phyloP scores from a whole-genome alignment of 1,140 invertebrate genomes.

The Wiebesia pumilae region DNA sequence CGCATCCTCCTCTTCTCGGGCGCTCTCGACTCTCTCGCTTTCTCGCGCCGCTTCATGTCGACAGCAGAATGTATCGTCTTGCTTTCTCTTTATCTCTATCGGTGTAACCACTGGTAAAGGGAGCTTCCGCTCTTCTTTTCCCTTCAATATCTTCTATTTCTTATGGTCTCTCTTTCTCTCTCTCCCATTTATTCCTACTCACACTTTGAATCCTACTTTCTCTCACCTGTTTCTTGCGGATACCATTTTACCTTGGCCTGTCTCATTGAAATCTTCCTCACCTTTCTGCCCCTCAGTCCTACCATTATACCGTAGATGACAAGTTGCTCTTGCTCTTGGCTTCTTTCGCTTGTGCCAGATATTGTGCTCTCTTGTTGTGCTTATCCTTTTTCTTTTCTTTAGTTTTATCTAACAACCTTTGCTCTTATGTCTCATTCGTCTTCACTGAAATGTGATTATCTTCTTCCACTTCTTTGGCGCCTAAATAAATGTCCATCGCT shows the following conservation, averaged over 20 bases:
- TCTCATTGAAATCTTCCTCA: neutral
- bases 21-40: neutral
- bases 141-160: constrained; percentile 7
- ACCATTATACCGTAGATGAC: neutral
- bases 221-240: neutral
- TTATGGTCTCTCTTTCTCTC: neutral
- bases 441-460: neutral
- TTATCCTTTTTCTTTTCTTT: neutral
- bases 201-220: neutral
- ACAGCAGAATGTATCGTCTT: no score
- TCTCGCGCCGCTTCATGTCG: neutral
- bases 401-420: neutral
- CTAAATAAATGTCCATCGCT: neutral
- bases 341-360: neutral
- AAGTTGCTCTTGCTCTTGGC: neutral
- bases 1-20: constrained; percentile 16
- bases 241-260: neutral
- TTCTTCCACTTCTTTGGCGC: neutral
- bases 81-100: neutral
- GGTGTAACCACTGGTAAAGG: no score
- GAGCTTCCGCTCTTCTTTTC: neutral
- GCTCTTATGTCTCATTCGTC: neutral
- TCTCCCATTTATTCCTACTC: constrained; percentile 28
- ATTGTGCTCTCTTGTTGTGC: neutral
- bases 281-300: neutral